Evolutionary conservation across 1,140 invertebrate species (phyloP).

Genomic region (Mycetomoellerius zeteki): DNA sequence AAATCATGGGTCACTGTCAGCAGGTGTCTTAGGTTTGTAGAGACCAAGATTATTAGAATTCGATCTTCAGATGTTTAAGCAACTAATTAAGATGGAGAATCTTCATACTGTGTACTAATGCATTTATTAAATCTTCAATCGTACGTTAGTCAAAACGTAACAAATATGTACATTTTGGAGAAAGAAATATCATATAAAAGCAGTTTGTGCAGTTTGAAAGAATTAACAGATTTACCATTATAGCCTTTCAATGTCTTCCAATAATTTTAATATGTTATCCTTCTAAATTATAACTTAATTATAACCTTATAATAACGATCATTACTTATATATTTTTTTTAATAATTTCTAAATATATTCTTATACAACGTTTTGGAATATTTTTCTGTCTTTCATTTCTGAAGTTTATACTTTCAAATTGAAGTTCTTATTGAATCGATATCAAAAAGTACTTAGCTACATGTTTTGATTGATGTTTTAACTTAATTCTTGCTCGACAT

Average conservation of each 20-base stretch:
- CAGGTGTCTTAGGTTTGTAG: constrained; percentile 76
- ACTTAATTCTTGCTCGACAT: not conserved
- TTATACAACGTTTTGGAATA: not conserved
- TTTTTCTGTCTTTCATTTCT: not conserved
- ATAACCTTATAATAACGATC: not conserved
- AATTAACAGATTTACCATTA: too few relatives aligned
- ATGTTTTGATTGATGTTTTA: not conserved
- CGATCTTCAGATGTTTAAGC: not conserved
- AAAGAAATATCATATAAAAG: not conserved
- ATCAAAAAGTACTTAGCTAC: not conserved
- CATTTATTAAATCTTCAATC: not conserved
- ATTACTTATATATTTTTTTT: not conserved
- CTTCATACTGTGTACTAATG: not conserved
- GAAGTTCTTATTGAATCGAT: not conserved
- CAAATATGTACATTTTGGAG: not conserved
- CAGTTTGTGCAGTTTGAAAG: not conserved
- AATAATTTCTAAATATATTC: constrained; percentile 1
- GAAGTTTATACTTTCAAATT: not conserved
- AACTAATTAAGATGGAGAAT: not conserved
- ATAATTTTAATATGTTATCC: too few relatives aligned
- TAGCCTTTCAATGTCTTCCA: too few relatives aligned
- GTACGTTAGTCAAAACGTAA: not conserved
- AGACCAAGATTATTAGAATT: not conserved
- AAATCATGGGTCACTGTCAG: constrained; percentile 67
- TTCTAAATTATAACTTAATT: too few relatives aligned